phyloP scores from a whole-genome alignment of 1,140 invertebrate species.

The Zaprionus africanus region DNA sequence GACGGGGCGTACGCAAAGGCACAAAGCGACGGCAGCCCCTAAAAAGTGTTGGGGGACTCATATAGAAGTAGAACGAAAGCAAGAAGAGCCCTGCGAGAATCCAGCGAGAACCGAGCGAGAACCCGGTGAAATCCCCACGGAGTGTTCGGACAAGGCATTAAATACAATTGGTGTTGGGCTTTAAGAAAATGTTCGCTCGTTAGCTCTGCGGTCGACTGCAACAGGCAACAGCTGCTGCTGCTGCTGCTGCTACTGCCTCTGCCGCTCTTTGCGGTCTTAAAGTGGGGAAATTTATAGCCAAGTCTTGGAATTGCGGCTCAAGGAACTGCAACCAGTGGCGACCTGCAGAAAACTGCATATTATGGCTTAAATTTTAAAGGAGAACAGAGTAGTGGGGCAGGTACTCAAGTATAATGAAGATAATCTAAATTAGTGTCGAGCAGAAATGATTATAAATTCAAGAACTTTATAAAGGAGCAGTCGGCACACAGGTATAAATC shows the following conservation, averaged over 20 bases:
- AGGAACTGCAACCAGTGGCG: not conserved
- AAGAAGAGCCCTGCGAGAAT: not conserved
- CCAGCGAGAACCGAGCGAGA: slow-evolving; percentile 21
- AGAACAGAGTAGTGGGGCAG: not conserved
- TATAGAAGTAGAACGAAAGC: slow-evolving; percentile 16
- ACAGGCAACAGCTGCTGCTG: slow-evolving; percentile 66
- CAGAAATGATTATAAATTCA: not conserved
- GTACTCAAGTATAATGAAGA: not conserved
- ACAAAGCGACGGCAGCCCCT: slow-evolving; percentile 53
- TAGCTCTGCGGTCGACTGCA: slow-evolving; percentile 32
- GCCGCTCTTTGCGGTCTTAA: slow-evolving; percentile 60
- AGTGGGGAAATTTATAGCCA: slow-evolving; percentile 42
- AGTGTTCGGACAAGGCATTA: slow-evolving; percentile 63
- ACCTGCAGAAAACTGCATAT: slow-evolving; percentile 10
- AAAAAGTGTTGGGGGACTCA: slow-evolving; percentile 43
- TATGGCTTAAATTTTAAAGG: slow-evolving; percentile 1
- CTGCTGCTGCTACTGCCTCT: slow-evolving; percentile 41
- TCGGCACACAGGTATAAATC: not conserved
- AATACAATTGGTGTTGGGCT: slow-evolving; percentile 67
- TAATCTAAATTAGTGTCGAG: not conserved
- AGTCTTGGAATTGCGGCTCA: slow-evolving; percentile 34
- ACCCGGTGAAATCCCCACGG: slow-evolving; percentile 48
- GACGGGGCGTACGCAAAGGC: slow-evolving; percentile 53
- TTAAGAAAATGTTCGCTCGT: slow-evolving; percentile 63
- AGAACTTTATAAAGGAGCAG: not conserved